Evolutionary conservation across 2,888 invertebrate species (phyloP), one percentile per base, ranked within the genome.

Genomic region (Hybos culiciformis): DNA sequence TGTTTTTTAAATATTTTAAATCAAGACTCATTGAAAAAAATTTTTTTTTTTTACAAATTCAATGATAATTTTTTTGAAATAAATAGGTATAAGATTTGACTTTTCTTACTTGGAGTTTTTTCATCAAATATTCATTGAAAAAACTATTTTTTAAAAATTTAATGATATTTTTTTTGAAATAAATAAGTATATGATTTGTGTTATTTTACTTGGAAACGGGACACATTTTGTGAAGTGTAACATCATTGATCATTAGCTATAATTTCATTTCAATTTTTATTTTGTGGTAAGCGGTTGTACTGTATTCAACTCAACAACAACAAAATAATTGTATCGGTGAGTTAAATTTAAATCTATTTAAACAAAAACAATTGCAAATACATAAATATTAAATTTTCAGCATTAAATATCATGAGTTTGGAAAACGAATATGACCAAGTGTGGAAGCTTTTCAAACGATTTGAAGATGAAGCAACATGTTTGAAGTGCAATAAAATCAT

Each of bases 361-460:
- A 23, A 23, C 23, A 23, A 23, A 23, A 23, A 31, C 31, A 31
- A 31, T 31, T 31, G 31, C 31, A 31, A 31, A 31, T 31, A 31
- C 31, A 31, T 31, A 31, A 31, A 31, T 31, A 31, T 31, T 31
- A 31, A 31, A 31, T 31, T 31, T 31, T 31, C 31, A 31, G 31
- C 31, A 31, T 31, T 31, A 31, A 31, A 31, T 31, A 31, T 31
- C 31, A 31, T 31, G 31, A 31, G 31, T 31, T 31, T 14, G 31
- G 33, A 33, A 18, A 20, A 39, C 18, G 32, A 39, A 20, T 8
- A 12, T 39, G 26, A 31, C 4, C 18, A 33, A 31, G 24, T 40
- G 31, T 40, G 33, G 33, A 40, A 40, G 19, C 19, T 33, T 19
- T 40, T 40, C 31, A 21, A 21, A 21, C 12, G 40, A 33, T 19